Conservation (phyloP, 2,113 vertebrate species). For the Mus musculus region GRCm39 chr8:49239001-49239500, state of each 20-base stretch:
- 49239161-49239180: constrained; percentile 6
- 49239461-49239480: constrained; percentile 31
- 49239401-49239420: constrained; percentile 83
- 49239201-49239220: constrained; percentile 47
- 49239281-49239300: constrained; percentile 63
- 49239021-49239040: not conserved
- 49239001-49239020: not conserved
- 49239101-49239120: not conserved
- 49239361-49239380: constrained; percentile 82
- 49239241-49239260: constrained; percentile 70
- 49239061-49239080: constrained; percentile 10
- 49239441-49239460: constrained; percentile 65
- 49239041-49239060: constrained; percentile 19
- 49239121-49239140: not conserved
- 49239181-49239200: constrained; percentile 59
- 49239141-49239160: not conserved
- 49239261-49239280: constrained; percentile 51
- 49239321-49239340: constrained; percentile 77
- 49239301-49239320: constrained; percentile 76
- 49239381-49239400: constrained; percentile 84
- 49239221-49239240: constrained; percentile 56
- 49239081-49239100: not conserved
- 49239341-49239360: constrained; percentile 82
- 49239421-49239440: constrained; percentile 84
- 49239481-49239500: constrained; percentile 75